phyloP scores from a whole-genome alignment of 2,113 vertebrate genomes.

The Myrmecophaga tridactyla region DNA sequence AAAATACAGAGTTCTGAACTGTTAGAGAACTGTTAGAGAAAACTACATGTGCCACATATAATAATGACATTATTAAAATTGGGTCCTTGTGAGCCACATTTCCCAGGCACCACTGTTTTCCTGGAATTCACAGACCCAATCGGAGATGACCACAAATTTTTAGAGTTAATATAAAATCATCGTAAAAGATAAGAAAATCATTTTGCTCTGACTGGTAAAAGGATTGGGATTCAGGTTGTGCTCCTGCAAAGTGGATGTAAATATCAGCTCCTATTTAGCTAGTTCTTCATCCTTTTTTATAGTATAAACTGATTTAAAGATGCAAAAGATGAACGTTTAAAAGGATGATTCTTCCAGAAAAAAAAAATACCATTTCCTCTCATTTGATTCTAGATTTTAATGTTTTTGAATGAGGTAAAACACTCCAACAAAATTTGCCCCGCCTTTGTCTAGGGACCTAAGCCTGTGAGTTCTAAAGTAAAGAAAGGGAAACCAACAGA shows the following conservation, averaged over 20 bases:
- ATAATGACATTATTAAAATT: background rate
- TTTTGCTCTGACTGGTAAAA: background rate
- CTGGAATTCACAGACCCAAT: background rate
- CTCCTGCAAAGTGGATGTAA: background rate
- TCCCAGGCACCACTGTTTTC: background rate
- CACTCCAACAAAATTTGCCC: slow-evolving; percentile 22
- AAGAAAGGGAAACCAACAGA: background rate
- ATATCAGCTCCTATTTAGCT: background rate
- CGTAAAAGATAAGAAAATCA: background rate
- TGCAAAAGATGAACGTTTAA: slow-evolving; percentile 42
- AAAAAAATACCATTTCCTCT: slow-evolving; percentile 33
- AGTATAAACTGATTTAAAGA: slow-evolving; percentile 40
- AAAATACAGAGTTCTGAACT: background rate
- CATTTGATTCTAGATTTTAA: slow-evolving; percentile 53
- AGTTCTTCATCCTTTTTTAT: background rate
- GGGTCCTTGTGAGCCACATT: background rate
- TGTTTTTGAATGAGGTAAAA: slow-evolving; percentile 47
- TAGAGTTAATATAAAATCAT: background rate
- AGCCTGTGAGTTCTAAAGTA: slow-evolving; percentile 24
- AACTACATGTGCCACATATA: background rate
- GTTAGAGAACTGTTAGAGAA: background rate
- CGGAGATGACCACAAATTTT: background rate
- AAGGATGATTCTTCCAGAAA: background rate
- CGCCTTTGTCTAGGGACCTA: background rate
- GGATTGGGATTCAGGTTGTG: background rate